phyloP scores from a whole-genome alignment of 2,888 invertebrate species.

The Pachycephus smyrnensis region DNA sequence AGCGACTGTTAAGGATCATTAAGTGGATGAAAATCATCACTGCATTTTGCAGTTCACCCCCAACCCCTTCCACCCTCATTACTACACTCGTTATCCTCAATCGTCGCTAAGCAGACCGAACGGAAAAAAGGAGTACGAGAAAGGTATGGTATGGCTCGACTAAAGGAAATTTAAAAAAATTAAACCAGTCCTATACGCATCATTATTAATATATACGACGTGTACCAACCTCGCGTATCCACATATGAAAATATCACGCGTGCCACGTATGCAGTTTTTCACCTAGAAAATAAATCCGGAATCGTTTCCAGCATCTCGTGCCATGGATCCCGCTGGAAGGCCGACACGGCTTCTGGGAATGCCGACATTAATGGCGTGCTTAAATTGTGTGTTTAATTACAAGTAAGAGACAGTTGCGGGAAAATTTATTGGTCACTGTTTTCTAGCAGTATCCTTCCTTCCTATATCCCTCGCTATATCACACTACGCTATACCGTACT shows the following conservation, averaged over 20 bases:
- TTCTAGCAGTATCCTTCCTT: conserved; percentile 33
- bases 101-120: not conserved
- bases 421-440: conserved; percentile 63
- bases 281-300: not conserved
- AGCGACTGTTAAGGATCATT: not conserved
- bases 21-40: not conserved
- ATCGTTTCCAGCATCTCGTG: not conserved
- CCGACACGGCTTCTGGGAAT: conserved; percentile 42
- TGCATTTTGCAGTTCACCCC: not conserved
- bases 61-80: not conserved
- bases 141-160: not conserved
- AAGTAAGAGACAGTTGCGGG: conserved; percentile 60
- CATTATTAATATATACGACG: not conserved
- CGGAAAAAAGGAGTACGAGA: not conserved
- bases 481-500: not conserved
- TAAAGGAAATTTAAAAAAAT: not conserved
- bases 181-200: not conserved
- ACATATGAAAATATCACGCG: not conserved
- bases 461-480: not conserved
- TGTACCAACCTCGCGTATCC: not conserved
- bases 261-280: not conserved
- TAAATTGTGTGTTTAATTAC: conserved; percentile 65
- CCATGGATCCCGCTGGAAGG: not conserved
- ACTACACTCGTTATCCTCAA: not conserved
- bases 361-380: conserved; percentile 60